phyloP scores from a whole-genome alignment of 2,113 vertebrate genomes.

The Nerophis ophidion region DNA sequence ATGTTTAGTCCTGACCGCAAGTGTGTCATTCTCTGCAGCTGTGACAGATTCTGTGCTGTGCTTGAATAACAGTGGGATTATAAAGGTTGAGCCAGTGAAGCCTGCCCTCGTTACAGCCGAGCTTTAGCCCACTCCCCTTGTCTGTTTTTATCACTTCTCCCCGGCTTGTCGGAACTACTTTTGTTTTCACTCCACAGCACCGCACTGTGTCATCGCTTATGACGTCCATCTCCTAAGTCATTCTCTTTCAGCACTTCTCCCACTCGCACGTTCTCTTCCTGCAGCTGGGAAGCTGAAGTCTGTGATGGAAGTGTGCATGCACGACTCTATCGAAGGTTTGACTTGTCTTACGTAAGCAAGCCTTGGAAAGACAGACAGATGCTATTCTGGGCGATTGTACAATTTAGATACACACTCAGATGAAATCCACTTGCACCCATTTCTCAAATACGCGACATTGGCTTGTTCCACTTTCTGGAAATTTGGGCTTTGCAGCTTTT shows the following conservation, averaged over 20 bases:
- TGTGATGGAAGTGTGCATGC: constrained; percentile 21
- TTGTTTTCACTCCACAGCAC: neutral
- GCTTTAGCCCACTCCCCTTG: constrained; percentile 14
- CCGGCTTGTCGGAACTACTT: neutral
- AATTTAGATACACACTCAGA: too few species aligned
- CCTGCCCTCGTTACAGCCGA: constrained; percentile 20
- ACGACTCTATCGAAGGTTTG: constrained; percentile 42
- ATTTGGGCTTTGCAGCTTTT: neutral
- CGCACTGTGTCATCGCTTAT: neutral
- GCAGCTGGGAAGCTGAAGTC: constrained; percentile 4
- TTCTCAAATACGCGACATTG: neutral
- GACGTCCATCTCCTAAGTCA: constrained; percentile 1
- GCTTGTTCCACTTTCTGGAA: neutral
- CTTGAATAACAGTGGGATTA: constrained; percentile 57
- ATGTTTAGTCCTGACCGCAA: too few species aligned
- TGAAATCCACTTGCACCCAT: neutral
- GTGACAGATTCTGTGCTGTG: constrained; percentile 38
- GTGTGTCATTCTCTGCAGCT: constrained; percentile 46
- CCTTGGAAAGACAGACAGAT: constrained; percentile 45
- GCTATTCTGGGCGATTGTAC: constrained; percentile 48
- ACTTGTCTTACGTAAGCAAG: constrained; percentile 52
- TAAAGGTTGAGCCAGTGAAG: constrained; percentile 38
- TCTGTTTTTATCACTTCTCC: constrained; percentile 3
- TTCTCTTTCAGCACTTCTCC: constrained; percentile 3
- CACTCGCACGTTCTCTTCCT: constrained; percentile 15